Evolutionary conservation across 1,140 invertebrate species (phyloP).

Genomic region (Bombus affinis): DNA sequence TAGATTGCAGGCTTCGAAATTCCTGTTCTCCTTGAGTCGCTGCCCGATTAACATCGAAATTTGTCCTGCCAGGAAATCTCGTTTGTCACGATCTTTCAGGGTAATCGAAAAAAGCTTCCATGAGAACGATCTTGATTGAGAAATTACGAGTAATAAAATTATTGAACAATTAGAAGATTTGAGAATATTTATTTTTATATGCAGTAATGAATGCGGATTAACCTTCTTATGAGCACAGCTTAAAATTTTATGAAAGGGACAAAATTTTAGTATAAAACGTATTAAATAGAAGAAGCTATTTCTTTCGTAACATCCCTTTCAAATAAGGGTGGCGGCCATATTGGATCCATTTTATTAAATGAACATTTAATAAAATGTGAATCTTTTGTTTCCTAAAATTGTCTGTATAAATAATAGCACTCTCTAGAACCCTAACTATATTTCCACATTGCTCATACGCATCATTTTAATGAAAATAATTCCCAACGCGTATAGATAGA

Average conservation of each 20-base stretch:
- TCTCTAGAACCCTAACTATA: neutral
- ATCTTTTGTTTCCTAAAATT: neutral
- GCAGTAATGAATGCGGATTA: no score
- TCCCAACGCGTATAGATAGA: neutral
- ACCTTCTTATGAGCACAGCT: no score
- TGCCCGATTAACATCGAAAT: constrained; percentile 44
- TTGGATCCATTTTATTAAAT: no score
- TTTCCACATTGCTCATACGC: no score
- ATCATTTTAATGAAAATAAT: no score
- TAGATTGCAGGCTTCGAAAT: constrained; percentile 48
- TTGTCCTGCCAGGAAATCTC: constrained; percentile 43
- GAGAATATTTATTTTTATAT: no score
- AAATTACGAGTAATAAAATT: neutral
- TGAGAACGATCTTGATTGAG: neutral
- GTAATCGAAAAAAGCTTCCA: neutral
- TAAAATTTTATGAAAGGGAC: no score
- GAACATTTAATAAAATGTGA: neutral
- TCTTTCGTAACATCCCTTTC: no score
- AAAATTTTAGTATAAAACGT: neutral
- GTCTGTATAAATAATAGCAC: neutral
- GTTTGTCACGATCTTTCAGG: neutral
- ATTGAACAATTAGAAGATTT: neutral
- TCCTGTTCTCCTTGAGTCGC: constrained; percentile 58
- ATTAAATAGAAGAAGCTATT: no score
- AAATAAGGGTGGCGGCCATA: no score